Evolutionary conservation across 2,888 invertebrate species (phyloP).

Genomic region (Alviniconcha strummeri): DNA sequence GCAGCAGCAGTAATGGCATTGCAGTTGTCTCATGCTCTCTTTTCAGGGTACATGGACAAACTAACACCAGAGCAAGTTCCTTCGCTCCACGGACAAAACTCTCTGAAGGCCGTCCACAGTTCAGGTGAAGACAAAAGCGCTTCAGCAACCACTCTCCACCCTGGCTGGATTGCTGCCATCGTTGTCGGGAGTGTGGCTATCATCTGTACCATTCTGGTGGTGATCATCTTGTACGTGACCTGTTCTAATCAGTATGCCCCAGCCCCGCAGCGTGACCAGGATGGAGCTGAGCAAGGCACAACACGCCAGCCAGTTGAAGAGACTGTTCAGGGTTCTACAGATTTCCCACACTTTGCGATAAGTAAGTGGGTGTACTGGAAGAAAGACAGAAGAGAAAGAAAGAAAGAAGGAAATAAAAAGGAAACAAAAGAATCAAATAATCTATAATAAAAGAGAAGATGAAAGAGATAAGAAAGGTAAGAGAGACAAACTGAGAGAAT

Average conservation of each 20-base stretch:
- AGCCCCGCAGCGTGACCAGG: background rate
- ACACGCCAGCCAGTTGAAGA: background rate
- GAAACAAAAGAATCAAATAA: too few relatives aligned
- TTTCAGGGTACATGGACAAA: conserved; percentile 8
- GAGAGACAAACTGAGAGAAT: too few relatives aligned
- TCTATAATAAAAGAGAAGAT: too few relatives aligned
- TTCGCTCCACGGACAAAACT: conserved; percentile 1
- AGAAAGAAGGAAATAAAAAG: too few relatives aligned
- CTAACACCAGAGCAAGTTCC: conserved; percentile 11
- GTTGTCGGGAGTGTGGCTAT: background rate
- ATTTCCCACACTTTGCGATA: background rate
- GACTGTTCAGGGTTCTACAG: background rate
- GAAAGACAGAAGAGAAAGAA: too few relatives aligned
- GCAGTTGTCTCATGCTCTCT: background rate
- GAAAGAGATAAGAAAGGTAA: too few relatives aligned
- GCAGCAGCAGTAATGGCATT: too few relatives aligned
- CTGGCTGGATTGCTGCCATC: background rate
- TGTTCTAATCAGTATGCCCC: conserved; percentile 6
- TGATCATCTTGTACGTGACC: background rate
- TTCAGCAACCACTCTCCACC: background rate
- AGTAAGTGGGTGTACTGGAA: background rate
- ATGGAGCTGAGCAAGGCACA: background rate
- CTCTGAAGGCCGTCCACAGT: background rate
- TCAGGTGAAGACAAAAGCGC: background rate
- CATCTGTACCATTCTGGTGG: background rate